phyloP scores from a whole-genome alignment of 2,797 vertebrate species.

The Mionectes olivaceus region DNA sequence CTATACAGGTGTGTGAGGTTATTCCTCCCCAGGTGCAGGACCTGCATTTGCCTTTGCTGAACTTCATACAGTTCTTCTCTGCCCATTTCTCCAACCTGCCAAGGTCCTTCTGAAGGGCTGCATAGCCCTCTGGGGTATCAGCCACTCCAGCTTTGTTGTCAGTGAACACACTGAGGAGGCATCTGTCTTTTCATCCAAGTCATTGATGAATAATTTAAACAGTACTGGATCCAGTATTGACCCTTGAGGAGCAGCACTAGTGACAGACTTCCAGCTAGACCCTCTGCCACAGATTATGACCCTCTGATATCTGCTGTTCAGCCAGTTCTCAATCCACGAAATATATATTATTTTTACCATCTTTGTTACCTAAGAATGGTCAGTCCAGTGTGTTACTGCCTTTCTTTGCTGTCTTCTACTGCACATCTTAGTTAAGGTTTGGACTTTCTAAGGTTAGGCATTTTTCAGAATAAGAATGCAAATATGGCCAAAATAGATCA shows the following conservation, averaged over 20 bases:
- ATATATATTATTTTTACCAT: conserved; percentile 16
- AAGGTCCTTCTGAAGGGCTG: neutral
- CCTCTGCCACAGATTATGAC: neutral
- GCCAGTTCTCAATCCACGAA: neutral
- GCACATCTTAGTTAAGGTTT: neutral
- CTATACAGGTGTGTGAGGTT: neutral
- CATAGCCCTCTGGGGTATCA: neutral
- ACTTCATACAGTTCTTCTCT: neutral
- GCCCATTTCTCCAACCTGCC: neutral
- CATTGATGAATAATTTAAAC: neutral
- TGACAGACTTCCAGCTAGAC: neutral
- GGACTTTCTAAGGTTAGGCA: neutral
- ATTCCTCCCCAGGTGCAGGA: neutral
- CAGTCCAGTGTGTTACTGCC: neutral
- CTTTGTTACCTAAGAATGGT: neutral
- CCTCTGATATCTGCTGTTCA: neutral
- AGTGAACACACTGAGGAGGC: neutral
- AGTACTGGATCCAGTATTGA: neutral
- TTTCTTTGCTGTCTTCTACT: neutral
- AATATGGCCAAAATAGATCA: neutral
- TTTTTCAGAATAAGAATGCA: neutral
- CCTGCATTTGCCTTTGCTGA: neutral
- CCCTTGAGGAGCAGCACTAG: neutral
- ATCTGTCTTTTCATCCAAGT: neutral
- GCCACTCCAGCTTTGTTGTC: neutral